These are phyloP conservation scores for Stegostoma tigrinum DNA, from an alignment of 2,113 vertebrate species.

Conservation along the genomic window DNA sequence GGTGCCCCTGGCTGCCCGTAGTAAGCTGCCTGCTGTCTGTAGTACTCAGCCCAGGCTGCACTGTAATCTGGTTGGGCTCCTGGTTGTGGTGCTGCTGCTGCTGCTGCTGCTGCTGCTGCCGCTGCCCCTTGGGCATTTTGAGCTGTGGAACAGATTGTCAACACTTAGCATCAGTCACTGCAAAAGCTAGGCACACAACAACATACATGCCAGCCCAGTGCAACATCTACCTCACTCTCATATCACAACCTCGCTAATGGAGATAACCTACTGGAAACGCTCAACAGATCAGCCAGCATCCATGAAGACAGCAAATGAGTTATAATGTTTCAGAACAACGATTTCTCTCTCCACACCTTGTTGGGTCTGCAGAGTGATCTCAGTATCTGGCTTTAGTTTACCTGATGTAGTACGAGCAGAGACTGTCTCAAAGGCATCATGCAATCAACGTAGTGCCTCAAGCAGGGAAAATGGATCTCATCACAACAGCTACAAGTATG, in stretches of 20 bases:
- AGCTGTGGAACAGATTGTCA: not conserved
- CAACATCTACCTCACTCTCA: not conserved
- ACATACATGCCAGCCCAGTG: not conserved
- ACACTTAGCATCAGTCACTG: not conserved
- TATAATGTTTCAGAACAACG: not conserved
- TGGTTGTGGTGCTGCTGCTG: conserved; percentile 56
- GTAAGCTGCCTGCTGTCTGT: conserved; percentile 86
- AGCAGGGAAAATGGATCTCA: not conserved
- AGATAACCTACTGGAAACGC: not conserved
- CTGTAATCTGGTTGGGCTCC: conserved; percentile 75
- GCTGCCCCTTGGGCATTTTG: conserved; percentile 11
- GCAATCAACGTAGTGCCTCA: not conserved
- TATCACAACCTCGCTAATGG: no score
- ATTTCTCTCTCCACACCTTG: not conserved
- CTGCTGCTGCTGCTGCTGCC: conserved; percentile 19
- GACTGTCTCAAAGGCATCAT: not conserved
- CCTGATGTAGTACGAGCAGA: not conserved
- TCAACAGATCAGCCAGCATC: not conserved
- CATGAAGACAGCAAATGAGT: not conserved
- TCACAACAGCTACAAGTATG: not conserved
- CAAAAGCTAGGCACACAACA: not conserved
- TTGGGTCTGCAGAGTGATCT: no score
- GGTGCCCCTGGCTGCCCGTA: conserved; percentile 71
- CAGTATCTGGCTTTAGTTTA: not conserved
- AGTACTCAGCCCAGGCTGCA: conserved; percentile 87